Percentiles rank a stretch among this genome's conserved stretches.
Evolutionary conservation across 2,797 vertebrate genomes (phyloP).

Genomic region (Halcyon smyrnensis): DNA sequence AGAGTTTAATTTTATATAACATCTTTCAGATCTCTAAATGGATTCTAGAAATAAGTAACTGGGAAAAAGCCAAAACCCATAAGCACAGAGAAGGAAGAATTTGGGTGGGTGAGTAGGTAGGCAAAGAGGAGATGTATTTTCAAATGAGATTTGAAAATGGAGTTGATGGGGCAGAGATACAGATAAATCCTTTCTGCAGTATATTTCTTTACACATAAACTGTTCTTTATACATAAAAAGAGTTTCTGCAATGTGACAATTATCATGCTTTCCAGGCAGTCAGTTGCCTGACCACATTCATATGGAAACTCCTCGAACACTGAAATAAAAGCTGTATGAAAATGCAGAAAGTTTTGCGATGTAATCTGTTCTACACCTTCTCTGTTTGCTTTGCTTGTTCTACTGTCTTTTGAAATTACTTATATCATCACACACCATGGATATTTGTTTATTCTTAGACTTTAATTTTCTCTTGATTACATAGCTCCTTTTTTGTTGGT

Average conservation of each 20-base stretch:
- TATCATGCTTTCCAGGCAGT: background rate
- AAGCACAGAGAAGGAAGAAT: background rate
- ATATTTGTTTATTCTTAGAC: background rate
- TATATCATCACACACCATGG: background rate
- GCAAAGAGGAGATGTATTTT: background rate
- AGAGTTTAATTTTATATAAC: background rate
- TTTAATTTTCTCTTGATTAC: background rate
- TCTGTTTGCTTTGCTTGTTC: background rate
- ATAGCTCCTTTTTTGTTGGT: background rate
- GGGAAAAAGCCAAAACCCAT: background rate
- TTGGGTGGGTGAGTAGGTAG: background rate
- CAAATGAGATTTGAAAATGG: slow-evolving; percentile 9
- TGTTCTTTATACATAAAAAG: background rate
- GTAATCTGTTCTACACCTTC: background rate
- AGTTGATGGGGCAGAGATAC: background rate
- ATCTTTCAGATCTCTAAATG: background rate
- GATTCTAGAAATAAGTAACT: background rate
- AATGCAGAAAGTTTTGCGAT: background rate
- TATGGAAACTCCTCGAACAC: background rate
- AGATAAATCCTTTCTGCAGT: background rate
- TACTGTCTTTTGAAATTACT: background rate
- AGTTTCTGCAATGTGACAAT: background rate
- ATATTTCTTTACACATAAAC: background rate
- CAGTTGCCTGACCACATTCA: background rate
- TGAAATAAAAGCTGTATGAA: background rate